A percentile compares a stretch with the other conserved stretches of the same genome.
These are phyloP conservation scores for Notolabrus celidotus DNA, from an alignment of 2,797 vertebrate species.

Conservation along the genomic window DNA sequence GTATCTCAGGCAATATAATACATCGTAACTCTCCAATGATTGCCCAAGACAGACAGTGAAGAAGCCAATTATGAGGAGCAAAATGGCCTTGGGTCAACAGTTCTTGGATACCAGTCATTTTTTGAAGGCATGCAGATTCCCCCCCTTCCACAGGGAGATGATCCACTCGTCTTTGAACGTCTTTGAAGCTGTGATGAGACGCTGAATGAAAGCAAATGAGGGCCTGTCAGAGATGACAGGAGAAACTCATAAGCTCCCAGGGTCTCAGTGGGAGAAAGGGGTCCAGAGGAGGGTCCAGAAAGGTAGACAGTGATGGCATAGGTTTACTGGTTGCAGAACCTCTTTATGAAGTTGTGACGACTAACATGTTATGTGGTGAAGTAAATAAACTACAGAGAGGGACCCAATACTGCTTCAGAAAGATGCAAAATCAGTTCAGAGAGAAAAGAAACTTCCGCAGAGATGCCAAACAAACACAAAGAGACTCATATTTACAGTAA, in stretches of 20 bases:
- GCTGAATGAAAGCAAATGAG: constrained; percentile 82
- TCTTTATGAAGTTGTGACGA: not conserved
- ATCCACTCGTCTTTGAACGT: constrained; percentile 79
- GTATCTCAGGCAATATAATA: constrained; percentile 76
- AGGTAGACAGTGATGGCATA: not conserved
- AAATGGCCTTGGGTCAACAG: constrained; percentile 76
- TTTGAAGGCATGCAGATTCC: constrained; percentile 71
- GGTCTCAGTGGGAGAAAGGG: constrained; percentile 52
- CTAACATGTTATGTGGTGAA: not conserved
- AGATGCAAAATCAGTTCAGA: too few species aligned
- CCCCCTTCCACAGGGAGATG: constrained; percentile 70
- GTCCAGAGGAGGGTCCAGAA: constrained; percentile 15
- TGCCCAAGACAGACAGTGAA: constrained; percentile 74
- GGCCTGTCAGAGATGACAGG: constrained; percentile 78
- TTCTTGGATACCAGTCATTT: constrained; percentile 83
- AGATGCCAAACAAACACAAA: not conserved
- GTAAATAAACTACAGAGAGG: not conserved
- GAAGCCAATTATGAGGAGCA: constrained; percentile 77
- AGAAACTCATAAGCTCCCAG: constrained; percentile 71
- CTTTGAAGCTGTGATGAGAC: constrained; percentile 83
- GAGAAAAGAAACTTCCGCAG: too few species aligned
- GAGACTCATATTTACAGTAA: not conserved
- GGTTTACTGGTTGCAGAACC: not conserved
- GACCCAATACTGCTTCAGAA: not conserved
- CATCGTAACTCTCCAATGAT: constrained; percentile 73